Base-by-base conservation (phyloP, 2,888 invertebrate species). In the Eupithecia subumbrata region DNA sequence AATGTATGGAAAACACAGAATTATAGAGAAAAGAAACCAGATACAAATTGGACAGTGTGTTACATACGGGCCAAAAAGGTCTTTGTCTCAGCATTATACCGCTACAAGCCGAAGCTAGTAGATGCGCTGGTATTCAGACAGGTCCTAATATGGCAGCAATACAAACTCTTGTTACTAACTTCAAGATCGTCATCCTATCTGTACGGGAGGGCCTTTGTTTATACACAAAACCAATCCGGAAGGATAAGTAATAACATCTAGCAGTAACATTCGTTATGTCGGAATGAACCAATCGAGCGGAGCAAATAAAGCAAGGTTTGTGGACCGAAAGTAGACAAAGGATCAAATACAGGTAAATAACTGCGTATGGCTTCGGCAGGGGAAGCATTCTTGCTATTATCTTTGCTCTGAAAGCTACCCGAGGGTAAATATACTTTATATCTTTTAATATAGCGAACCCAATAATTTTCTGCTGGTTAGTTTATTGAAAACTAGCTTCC, bases 251-350 rank as follows among this genome's bases (percentile, higher is more conserved):
- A 92, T 92, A 92, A 91, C 88, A 90, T 88, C 63, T 82, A 22
- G 22, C 68, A 43, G 88, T 89, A 89, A 90, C 90, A 91, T 93
- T 91, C 91, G 89, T 91, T 90, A 92, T 90, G 87, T 90, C 83
- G 88, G 88, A 92, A 89, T 90, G 90, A 92, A 89, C 89, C 91
- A 92, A 94, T 94, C 90, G 90, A 86, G 88, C 87, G 86, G 87
- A 91, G 88, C 88, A 92, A 94, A 94, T 93, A 93, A 91, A 91
- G 87, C 87, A 84, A 85, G 90, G 87, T 91, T 92, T 89, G 90
- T 92, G 90, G 85, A 92, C 91, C 92, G 91, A 91, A 89, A 93
- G 92, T 90, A 93, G 92, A 94, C 92, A 93, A 93, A 92, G 92
- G 91, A 90, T 91, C 90, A 86, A 88, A 92, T 90, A 92, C 92